Conservation (phyloP, 1,140 invertebrate genomes). For the Aphis craccivora region DNA sequence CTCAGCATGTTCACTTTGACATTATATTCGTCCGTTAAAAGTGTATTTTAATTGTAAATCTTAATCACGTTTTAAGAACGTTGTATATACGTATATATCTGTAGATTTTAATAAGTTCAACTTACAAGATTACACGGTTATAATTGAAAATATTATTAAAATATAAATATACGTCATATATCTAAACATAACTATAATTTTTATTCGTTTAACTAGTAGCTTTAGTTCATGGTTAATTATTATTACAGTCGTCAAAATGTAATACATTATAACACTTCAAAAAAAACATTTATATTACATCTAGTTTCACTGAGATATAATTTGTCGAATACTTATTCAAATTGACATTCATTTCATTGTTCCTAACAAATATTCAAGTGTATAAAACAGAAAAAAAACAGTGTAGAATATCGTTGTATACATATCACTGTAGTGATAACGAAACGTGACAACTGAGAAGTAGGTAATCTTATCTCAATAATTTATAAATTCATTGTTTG, state of each 20-base stretch:
- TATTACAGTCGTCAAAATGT: neutral
- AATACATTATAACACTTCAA: too few relatives aligned
- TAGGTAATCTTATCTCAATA: too few relatives aligned
- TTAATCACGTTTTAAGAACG: neutral
- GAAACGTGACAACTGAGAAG: too few relatives aligned
- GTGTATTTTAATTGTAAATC: neutral
- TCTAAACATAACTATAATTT: neutral
- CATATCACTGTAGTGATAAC: too few relatives aligned
- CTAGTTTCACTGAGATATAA: too few relatives aligned
- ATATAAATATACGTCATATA: neutral
- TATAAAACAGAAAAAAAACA: too few relatives aligned
- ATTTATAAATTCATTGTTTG: too few relatives aligned
- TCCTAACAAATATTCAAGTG: too few relatives aligned
- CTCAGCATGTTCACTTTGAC: neutral
- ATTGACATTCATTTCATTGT: too few relatives aligned
- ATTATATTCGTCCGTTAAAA: neutral
- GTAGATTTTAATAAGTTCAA: neutral
- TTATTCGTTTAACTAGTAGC: neutral
- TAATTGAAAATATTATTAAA: neutral
- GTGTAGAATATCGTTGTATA: too few relatives aligned
- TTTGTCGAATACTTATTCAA: too few relatives aligned
- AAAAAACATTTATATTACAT: too few relatives aligned
- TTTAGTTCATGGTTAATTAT: neutral
- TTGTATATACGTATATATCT: neutral
- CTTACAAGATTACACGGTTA: neutral